Evolutionary conservation across 2,888 invertebrate genomes (phyloP), one percentile per base, ranked within the genome.

Genomic region (Nebria salina): DNA sequence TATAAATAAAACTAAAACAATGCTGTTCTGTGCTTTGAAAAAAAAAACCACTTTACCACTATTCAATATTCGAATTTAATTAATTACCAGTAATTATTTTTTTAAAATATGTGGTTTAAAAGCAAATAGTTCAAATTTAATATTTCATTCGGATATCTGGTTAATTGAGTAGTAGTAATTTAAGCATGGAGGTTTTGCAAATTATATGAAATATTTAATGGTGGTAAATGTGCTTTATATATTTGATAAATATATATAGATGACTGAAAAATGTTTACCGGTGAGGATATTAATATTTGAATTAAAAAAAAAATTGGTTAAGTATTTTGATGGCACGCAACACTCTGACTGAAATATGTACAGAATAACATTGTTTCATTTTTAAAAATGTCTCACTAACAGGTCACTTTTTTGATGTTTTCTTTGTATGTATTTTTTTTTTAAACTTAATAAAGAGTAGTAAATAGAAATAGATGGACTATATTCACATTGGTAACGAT

Each of bases 301-400:
- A 54, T 54, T 20, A 20, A 54, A 54, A 54, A 54, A 7, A 54
- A 54, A 54, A 54, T 4, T 54, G 54, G 54, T 54, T 2, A 54
- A 54, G 54, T 54, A 54, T 54, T 54, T 54, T 3, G 54, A 54
- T 72, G 76, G 76, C 64, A 54, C 54, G 7, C 72, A 75, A 64
- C 15, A 75, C 34, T 34, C 34, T 34, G 34, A 34, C 34, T 34
- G 34, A 72, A 13, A 41, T 43, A 68, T 15, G 41, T 43, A 26
- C 64, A 72, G 72, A 78, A 78, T 73, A 65, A 54, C 65, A 78
- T 41, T 70, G 64, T 70, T 68, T 76, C 7, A 42, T 78, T 8
- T 68, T 15, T 73, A 43, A 76, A 68, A 42, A 54, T 76, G 43
- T 78, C 78, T 78, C 78, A 78, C 78, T 78, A 78, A 76, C 66